A percentile compares a stretch with the other conserved stretches of the same genome.
Evolutionary conservation across 2,113 vertebrate species (phyloP).

Genomic region (Tursiops truncatus): DNA sequence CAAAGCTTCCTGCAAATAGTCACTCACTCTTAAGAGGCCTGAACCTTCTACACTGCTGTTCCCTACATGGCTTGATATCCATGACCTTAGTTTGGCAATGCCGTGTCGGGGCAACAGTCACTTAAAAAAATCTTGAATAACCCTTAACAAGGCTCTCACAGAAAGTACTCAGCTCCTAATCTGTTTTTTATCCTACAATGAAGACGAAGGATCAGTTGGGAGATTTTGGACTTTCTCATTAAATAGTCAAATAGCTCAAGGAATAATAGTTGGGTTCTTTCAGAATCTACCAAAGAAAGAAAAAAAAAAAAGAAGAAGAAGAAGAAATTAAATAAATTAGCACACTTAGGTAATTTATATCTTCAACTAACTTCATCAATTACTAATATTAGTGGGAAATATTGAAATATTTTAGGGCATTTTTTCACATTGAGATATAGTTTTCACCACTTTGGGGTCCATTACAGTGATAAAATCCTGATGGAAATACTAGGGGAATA

Average conservation of each 20-base stretch:
- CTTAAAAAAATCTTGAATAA: background rate
- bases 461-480: background rate
- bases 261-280: background rate
- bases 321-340: background rate
- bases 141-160: background rate
- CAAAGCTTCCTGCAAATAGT: background rate
- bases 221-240: background rate
- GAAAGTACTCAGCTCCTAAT: background rate
- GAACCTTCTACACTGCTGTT: background rate
- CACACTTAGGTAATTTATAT: background rate
- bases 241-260: background rate
- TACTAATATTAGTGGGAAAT: background rate
- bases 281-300: background rate
- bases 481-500: background rate
- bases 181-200: background rate
- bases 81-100: background rate
- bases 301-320: accelerated
- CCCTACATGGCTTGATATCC: background rate
- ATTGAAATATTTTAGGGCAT: background rate
- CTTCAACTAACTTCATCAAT: background rate
- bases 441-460: background rate
- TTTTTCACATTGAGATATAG: background rate
- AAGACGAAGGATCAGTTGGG: background rate
- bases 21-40: background rate
- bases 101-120: background rate